Percentiles rank a stretch among this genome's conserved stretches.
These are phyloP conservation scores for Heliconius hewitsoni DNA, from an alignment of 1,140 invertebrate species.

Conservation along the genomic window DNA sequence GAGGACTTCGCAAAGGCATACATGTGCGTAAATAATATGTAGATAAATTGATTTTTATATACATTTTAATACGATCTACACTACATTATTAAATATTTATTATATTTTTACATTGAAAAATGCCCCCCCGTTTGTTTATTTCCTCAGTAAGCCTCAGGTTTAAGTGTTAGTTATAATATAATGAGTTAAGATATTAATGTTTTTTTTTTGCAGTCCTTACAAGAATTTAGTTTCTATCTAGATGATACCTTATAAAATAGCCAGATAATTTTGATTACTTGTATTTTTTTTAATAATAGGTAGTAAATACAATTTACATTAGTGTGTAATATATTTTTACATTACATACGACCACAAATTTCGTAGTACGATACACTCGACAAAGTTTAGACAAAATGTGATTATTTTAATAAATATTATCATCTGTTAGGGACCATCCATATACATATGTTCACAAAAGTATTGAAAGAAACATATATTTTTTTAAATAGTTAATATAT, in stretches of 20 bases:
- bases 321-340: neutral
- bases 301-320: slow-evolving; percentile 1
- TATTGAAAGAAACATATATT: neutral
- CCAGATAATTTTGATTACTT: neutral
- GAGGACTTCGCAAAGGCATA: slow-evolving; percentile 46
- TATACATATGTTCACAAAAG: neutral
- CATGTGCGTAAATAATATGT: slow-evolving; percentile 52
- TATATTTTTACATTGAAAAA: slow-evolving; percentile 37
- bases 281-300: neutral
- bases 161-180: neutral
- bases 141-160: neutral
- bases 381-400: neutral
- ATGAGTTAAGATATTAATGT: neutral
- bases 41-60: slow-evolving; percentile 54
- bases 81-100: slow-evolving; percentile 24
- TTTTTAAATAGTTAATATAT: neutral
- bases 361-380: neutral
- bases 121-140: slow-evolving; percentile 8
- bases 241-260: neutral
- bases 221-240: neutral
- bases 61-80: slow-evolving; percentile 44
- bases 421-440: neutral
- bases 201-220: neutral
- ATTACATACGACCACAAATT: neutral
- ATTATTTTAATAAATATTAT: neutral